Evolutionary conservation across 2,888 invertebrate genomes (phyloP).

Genomic region (Tenthredo amoena): DNA sequence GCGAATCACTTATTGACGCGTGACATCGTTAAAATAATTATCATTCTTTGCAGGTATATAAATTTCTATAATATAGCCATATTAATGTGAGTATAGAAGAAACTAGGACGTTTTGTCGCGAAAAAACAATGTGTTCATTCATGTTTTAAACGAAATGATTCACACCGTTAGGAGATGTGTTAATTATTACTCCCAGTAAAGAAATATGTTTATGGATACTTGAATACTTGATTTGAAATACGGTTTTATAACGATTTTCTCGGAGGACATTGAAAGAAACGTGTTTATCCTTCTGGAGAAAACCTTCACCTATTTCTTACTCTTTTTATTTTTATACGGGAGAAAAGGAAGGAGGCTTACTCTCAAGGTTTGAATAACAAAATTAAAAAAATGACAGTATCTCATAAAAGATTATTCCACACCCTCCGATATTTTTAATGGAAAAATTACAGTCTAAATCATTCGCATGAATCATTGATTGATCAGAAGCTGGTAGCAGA

Average conservation of each 20-base stretch:
- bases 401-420: not conserved
- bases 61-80: not conserved
- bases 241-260: not conserved
- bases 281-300: constrained; percentile 36
- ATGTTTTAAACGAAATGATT: not conserved
- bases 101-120: not conserved
- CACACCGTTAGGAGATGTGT: not conserved
- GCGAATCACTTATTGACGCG: constrained; percentile 23
- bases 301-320: constrained; percentile 31
- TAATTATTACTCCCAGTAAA: not conserved
- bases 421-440: not conserved
- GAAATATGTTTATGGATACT: not conserved
- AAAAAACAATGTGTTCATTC: constrained; percentile 3
- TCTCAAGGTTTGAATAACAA: constrained; percentile 14
- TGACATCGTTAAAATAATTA: constrained; percentile 22
- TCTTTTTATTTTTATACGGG: not conserved
- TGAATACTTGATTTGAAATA: not conserved
- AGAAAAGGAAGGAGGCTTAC: not conserved
- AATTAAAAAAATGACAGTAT: not conserved
- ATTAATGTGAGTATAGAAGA: not conserved
- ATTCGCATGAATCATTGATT: not conserved
- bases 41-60: not conserved
- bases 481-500: not conserved
- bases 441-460: not conserved
- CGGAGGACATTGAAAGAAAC: not conserved